These are phyloP conservation scores for Novumbra hubbsi DNA, from an alignment of 2,797 vertebrate species.

Conservation along the genomic window DNA sequence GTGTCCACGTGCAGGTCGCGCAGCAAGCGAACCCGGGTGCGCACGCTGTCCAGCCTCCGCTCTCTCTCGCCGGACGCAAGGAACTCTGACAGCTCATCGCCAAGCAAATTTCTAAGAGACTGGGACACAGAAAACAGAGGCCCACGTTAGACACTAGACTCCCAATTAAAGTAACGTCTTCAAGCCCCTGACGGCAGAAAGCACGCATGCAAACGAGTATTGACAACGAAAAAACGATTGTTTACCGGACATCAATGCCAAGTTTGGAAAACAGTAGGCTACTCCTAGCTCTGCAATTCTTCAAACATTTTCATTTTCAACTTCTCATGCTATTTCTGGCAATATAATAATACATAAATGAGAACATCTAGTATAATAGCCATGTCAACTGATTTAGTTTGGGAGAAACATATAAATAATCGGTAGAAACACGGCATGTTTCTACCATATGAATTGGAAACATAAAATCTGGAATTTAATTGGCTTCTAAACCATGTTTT, in stretches of 20 bases:
- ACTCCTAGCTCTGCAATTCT: neutral
- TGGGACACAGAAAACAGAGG: slow-evolving; percentile 41
- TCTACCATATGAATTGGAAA: neutral
- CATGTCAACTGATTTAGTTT: neutral
- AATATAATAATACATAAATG: no score
- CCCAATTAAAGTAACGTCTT: neutral
- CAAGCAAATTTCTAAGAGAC: slow-evolving; percentile 78
- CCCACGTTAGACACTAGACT: neutral
- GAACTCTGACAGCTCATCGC: slow-evolving; percentile 78
- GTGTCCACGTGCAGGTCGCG: slow-evolving; percentile 81
- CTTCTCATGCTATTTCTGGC: neutral
- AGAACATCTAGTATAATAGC: neutral
- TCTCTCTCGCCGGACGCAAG: slow-evolving; percentile 77
- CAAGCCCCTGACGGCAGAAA: neutral
- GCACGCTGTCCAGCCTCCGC: slow-evolving; percentile 67
- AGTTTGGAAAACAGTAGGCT: neutral
- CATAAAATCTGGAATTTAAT: neutral
- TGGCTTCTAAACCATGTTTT: neutral
- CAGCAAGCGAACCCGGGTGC: slow-evolving; percentile 76
- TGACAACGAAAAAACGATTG: neutral
- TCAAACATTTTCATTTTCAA: neutral
- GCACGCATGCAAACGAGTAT: neutral
- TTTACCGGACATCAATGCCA: neutral
- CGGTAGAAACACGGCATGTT: neutral
- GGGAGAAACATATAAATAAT: neutral